Percentiles rank a stretch among this genome's conserved stretches.
These are phyloP conservation scores for Xanthorhoe designata DNA, from an alignment of 2,888 invertebrate species.

Conservation along the genomic window DNA sequence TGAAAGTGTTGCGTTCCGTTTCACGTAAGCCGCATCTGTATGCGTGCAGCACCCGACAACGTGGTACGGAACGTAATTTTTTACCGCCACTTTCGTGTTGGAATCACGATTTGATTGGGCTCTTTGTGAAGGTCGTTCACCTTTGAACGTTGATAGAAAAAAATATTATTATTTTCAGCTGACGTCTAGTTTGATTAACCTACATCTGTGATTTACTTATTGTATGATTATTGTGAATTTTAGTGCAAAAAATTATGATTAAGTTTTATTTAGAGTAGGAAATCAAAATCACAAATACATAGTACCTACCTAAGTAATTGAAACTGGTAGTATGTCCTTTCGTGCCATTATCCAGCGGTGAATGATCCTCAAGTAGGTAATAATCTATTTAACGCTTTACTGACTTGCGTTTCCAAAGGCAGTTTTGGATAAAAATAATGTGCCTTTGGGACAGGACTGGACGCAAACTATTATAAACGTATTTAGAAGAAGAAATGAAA, in stretches of 20 bases:
- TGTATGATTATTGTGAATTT: too few relatives aligned
- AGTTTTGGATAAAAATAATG: slow-evolving; percentile 33
- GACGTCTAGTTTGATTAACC: too few relatives aligned
- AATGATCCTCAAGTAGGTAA: slow-evolving; percentile 37
- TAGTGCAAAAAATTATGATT: too few relatives aligned
- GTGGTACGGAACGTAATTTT: slow-evolving; percentile 38
- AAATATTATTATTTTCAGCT: not conserved
- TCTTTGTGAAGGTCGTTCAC: slow-evolving; percentile 11
- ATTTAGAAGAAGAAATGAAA: slow-evolving; percentile 8
- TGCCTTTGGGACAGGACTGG: not conserved
- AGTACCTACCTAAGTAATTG: not conserved
- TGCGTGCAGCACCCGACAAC: slow-evolving; percentile 34
- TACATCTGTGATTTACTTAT: too few relatives aligned
- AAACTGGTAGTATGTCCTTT: slow-evolving; percentile 4
- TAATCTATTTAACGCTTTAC: slow-evolving; percentile 40
- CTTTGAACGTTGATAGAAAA: not conserved
- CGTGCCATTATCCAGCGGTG: slow-evolving; percentile 32
- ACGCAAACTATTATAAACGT: not conserved
- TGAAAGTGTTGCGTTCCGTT: slow-evolving; percentile 47
- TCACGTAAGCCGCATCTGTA: slow-evolving; percentile 42
- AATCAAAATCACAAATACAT: not conserved
- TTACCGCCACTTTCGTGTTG: slow-evolving; percentile 36
- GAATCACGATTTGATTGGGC: slow-evolving; percentile 19
- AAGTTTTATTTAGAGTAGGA: too few relatives aligned
- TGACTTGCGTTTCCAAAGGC: slow-evolving; percentile 29